These are phyloP conservation scores for Diprion similis DNA, from an alignment of 1,140 invertebrate species.

Conservation along the genomic window DNA sequence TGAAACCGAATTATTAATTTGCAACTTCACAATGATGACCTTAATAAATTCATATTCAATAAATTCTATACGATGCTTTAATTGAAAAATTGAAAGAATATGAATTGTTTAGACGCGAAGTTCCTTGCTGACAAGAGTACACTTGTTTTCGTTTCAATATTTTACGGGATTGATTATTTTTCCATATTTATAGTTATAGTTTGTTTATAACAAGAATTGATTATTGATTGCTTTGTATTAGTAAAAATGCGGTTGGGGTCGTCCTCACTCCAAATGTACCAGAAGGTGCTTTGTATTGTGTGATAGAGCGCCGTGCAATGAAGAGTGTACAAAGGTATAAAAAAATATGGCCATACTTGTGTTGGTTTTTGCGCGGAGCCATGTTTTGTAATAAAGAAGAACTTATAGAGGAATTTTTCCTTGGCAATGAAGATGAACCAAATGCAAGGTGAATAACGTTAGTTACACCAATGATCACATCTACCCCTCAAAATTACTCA, in stretches of 20 bases:
- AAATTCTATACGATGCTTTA: no score
- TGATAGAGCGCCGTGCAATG: conserved; percentile 59
- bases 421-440: conserved; percentile 64
- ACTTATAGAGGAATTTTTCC: conserved; percentile 64
- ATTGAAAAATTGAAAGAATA: no score
- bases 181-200: neutral
- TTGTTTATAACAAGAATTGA: no score
- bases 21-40: no score
- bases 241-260: conserved; percentile 58
- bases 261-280: conserved; percentile 65
- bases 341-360: conserved; percentile 69
- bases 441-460: conserved; percentile 61
- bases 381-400: conserved; percentile 60
- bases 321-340: conserved; percentile 59
- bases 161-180: neutral
- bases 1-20: no score
- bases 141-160: neutral
- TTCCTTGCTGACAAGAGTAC: conserved; percentile 62
- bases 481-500: no score
- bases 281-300: conserved; percentile 65
- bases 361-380: conserved; percentile 74
- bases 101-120: conserved; percentile 64
- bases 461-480: conserved; percentile 21
- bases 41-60: no score
- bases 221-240: conserved; percentile 22